Conservation (phyloP, 2,888 invertebrate species). For the Ochropleura plecta region DNA sequence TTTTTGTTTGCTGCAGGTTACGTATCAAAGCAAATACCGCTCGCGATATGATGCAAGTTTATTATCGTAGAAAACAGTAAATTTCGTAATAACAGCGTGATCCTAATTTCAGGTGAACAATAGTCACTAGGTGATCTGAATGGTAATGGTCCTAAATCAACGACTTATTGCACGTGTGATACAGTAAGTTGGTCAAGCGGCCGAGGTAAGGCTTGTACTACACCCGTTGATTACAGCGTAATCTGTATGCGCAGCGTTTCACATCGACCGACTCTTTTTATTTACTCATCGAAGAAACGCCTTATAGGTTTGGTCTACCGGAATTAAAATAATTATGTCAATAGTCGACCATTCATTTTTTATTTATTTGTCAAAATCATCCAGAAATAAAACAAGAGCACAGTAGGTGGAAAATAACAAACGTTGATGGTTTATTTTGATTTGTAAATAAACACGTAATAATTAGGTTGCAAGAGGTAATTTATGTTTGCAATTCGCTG, state of each 20-base stretch:
- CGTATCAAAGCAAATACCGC: slow-evolving; percentile 2
- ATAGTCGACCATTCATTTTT: background rate
- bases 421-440: slow-evolving; percentile 29
- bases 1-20: slow-evolving; percentile 3
- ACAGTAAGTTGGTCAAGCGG: slow-evolving; percentile 84
- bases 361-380: slow-evolving; percentile 18
- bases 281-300: slow-evolving; percentile 28
- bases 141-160: slow-evolving; percentile 84
- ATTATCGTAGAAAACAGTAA: slow-evolving; percentile 30
- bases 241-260: slow-evolving; percentile 77
- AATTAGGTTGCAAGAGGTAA: slow-evolving; percentile 71
- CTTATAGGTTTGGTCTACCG: slow-evolving; percentile 15
- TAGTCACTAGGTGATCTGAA: slow-evolving; percentile 75
- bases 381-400: background rate
- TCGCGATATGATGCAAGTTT: slow-evolving; percentile 24
- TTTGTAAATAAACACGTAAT: slow-evolving; percentile 64
- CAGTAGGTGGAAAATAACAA: slow-evolving; percentile 25
- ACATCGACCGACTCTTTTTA: slow-evolving; percentile 58
- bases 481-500: slow-evolving; percentile 73
- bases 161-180: slow-evolving; percentile 76
- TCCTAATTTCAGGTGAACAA: slow-evolving; percentile 75
- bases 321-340: slow-evolving; percentile 10
- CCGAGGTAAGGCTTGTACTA: slow-evolving; percentile 75
- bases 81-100: slow-evolving; percentile 73
- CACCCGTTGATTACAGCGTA: slow-evolving; percentile 72